Base-by-base conservation (phyloP, 2,113 vertebrate species). In the Notarius lentiginosus region DNA sequence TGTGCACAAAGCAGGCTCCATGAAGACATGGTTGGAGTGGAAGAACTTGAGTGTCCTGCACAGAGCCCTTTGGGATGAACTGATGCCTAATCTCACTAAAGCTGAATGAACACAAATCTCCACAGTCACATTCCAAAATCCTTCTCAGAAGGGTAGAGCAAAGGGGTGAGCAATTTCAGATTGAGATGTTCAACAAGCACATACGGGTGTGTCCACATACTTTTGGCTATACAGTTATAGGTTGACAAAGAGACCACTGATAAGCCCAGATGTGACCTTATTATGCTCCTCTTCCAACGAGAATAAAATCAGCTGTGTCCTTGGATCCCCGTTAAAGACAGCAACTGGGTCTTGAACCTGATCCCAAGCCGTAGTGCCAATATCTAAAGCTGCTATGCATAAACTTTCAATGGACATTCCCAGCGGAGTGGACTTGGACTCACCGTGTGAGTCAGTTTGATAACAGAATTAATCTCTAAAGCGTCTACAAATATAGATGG, bases 391-490 rank as follows among this genome's bases (percentile, higher is more conserved):
- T 47, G 34, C 65, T 72, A 72, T 56, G 82, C n/a, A 18, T 56
- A 72, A 83, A 53, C 51, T 34, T 83, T 58, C 24, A 55, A 49
- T 70, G 53, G 66, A 34, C 51, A 55, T 83, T 81, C 30, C 79
- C 79, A 81, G 56, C 2, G 18, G 56, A 81, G 20, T 61, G 56
- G 30, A 81, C 0, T 81, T 58, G 55, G 77, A 79, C 55, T 58
- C 77, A 34, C 15, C 4, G 27, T 41, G 55, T 60, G 53, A 30
- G 53, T 34, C 30, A 85, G 70, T 12, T 27, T 85, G 72, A 79
- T 65, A 65, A 75, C 68, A 84, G 22, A n/a, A 60, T 60, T 63
- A 77, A 65, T 85, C 83, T 76, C 58, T 18, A 53, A 49, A 86
- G 51, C 11, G 55, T 70, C 75, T 68, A 86, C 75, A 34, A 66